A percentile compares a stretch with the other conserved stretches of the same genome.
Conservation (phyloP, 2,113 vertebrate species). For the Turdus rufiventris region DNA sequence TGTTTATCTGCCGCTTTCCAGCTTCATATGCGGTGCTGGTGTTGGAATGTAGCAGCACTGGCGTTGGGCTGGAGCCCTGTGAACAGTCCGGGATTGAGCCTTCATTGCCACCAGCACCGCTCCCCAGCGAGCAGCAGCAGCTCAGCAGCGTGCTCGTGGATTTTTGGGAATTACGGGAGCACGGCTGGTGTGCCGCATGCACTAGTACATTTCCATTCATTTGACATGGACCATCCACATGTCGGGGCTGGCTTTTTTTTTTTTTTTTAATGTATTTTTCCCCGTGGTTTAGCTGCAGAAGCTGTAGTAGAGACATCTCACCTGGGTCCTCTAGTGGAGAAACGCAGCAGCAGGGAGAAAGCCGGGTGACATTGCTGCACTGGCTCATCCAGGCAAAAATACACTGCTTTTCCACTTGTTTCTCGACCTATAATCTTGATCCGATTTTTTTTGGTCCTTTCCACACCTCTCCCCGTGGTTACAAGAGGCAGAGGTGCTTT, state of each 20-base stretch:
- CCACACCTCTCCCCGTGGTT: background rate
- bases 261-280: background rate
- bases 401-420: background rate
- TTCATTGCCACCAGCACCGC: background rate
- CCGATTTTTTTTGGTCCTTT: background rate
- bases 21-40: background rate
- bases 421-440: rapidly evolving
- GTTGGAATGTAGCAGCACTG: background rate
- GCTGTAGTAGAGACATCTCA: conserved; percentile 38
- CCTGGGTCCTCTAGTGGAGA: conserved; percentile 64
- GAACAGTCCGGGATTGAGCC: background rate
- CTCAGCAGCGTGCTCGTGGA: background rate
- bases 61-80: background rate
- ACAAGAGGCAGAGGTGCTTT: background rate
- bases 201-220: conserved; percentile 64
- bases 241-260: background rate
- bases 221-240: conserved; percentile 46
- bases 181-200: conserved; percentile 6
- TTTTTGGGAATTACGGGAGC: background rate
- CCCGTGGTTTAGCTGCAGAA: conserved; percentile 36
- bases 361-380: conserved; percentile 14
- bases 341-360: background rate
- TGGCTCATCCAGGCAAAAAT: background rate
- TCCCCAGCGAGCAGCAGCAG: background rate
- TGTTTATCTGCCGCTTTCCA: conserved; percentile 22